Base-by-base conservation (phyloP, 2,797 vertebrate genomes). In the Carapus acus region DNA sequence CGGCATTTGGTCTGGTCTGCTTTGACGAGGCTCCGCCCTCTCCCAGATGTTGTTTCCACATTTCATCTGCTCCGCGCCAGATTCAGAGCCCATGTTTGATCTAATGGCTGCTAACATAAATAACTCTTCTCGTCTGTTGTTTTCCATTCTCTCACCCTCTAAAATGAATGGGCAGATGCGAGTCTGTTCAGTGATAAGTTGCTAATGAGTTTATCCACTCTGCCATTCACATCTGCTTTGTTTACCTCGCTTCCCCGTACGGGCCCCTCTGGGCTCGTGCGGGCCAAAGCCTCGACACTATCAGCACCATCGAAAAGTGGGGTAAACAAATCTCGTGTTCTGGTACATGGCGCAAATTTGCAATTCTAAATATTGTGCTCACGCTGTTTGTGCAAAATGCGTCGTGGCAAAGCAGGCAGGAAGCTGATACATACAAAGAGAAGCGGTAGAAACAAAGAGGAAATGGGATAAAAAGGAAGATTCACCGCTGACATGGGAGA, bases 131-230 rank as follows among this genome's bases (percentile, higher is more conserved):
- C 33, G 6, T 33, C 31, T 33, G 31, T 33, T 33, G 31, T 3
- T 36, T 36, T 36, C 34, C 11, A 64, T 58, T 58, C 24, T 14
- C 17, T 33, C 17, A 36, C 52, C 41, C 61, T 48, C 38, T 52
- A 69, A 74, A 71, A 44, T 18, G 45, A 27, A 62, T 44, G 58
- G 45, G 49, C 62, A 71, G 62, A 70, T 54, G 67, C 58, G 45
- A 65, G 60, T 60, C 52, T 50, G 61, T 49, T 56, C 69, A 69
- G 67, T 63, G 67, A 62, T 49, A 61, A 62, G 50, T 58, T 58
- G 48, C 53, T 71, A 52, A 72, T 76, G 60, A 69, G 69, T 65
- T 75, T 70, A 71, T 61, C 59, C 67, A 54, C 61, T 47, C 44
- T 14, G 16, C 2, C 37, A 43, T 48, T 67, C 61, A 62, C 57